A percentile compares a stretch with the other conserved stretches of the same genome.
These are phyloP conservation scores for Pedionomus torquatus DNA, from an alignment of 2,113 vertebrate species.

Conservation along the genomic window DNA sequence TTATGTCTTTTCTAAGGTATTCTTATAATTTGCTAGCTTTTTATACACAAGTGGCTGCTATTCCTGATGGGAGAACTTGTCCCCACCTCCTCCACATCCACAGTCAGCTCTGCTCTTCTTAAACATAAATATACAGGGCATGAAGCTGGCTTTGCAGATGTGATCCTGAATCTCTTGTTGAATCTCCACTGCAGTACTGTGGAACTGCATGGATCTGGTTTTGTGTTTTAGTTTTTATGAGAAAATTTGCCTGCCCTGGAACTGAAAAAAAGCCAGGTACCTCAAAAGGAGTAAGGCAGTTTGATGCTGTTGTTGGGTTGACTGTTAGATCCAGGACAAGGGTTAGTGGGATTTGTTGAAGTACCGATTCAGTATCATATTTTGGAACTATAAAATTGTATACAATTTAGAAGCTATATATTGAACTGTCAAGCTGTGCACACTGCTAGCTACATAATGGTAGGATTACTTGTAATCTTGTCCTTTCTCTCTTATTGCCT, in stretches of 20 bases:
- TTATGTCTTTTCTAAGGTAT: background rate
- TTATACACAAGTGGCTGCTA: background rate
- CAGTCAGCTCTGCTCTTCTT: background rate
- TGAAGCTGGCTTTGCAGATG: background rate
- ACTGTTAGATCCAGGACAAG: background rate
- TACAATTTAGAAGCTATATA: background rate
- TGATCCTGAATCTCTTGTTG: background rate
- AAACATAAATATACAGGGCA: background rate
- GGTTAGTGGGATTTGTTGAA: background rate
- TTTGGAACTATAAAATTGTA: constrained; percentile 9
- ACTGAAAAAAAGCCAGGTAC: background rate
- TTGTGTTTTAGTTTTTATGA: background rate
- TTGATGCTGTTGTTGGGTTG: background rate
- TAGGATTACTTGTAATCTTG: background rate
- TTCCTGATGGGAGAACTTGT: background rate
- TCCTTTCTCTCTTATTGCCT: background rate
- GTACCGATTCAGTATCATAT: background rate
- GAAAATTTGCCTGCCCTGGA: background rate
- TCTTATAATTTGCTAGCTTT: background rate
- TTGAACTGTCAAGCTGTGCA: background rate
- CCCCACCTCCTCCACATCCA: background rate
- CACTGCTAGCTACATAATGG: background rate
- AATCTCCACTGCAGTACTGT: background rate
- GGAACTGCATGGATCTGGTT: background rate
- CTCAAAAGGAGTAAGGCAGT: background rate